phyloP scores from a whole-genome alignment of 2,888 invertebrate genomes.

The Marasmarcha lunaedactyla region DNA sequence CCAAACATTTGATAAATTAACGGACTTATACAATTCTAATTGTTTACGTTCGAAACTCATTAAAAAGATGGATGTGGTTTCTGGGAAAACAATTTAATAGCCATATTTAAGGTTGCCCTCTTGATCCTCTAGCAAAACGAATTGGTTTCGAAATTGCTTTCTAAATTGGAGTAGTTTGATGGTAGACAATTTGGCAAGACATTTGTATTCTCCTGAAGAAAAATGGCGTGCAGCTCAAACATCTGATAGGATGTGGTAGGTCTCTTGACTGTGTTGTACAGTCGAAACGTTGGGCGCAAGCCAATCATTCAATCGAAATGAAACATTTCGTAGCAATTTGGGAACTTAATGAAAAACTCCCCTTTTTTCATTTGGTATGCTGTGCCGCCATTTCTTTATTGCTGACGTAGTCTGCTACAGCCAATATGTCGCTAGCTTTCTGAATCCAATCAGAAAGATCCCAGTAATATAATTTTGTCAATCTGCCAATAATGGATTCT shows the following conservation, averaged over 20 bases:
- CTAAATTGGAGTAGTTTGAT: constrained; percentile 66
- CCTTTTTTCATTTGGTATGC: constrained; percentile 30
- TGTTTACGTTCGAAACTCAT: constrained; percentile 31
- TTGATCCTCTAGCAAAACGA: constrained; percentile 65
- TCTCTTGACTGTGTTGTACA: constrained; percentile 26
- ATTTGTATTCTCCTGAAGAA: constrained; percentile 66
- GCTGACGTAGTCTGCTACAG: neutral
- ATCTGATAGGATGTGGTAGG: constrained; percentile 56
- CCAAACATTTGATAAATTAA: constrained; percentile 25
- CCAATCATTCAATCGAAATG: constrained; percentile 57
- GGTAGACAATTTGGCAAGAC: constrained; percentile 68
- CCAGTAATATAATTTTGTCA: constrained; percentile 4
- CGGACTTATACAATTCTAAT: constrained; percentile 28
- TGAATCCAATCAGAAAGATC: too few relatives aligned
- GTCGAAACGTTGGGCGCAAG: constrained; percentile 43
- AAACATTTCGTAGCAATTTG: constrained; percentile 48
- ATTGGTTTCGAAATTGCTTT: constrained; percentile 68
- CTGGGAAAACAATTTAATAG: constrained; percentile 52
- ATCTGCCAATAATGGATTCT: constrained; percentile 1
- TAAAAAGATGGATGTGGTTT: constrained; percentile 46
- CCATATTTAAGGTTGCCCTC: constrained; percentile 59
- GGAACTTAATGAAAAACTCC: constrained; percentile 41
- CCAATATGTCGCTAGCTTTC: too few relatives aligned
- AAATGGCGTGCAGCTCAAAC: constrained; percentile 53
- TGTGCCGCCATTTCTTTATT: constrained; percentile 10